phyloP scores from a whole-genome alignment of 1,140 invertebrate species.

The Ectropis grisescens region DNA sequence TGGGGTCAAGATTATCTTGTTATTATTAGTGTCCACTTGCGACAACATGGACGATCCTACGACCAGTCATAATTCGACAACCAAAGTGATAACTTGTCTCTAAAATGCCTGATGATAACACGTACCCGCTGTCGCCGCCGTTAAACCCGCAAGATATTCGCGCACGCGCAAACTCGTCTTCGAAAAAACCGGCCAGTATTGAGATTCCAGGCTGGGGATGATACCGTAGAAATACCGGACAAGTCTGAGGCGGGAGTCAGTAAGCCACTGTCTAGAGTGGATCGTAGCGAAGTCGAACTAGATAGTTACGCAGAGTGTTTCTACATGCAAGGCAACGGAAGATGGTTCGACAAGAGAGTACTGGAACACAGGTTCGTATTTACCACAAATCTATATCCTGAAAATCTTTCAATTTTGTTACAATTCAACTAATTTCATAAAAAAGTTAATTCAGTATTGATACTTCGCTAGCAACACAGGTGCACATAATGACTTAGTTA shows the following conservation, averaged over 20 bases:
- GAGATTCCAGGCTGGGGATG: constrained; percentile 36
- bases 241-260: constrained; percentile 42
- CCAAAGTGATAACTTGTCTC: not conserved
- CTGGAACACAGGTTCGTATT: constrained; percentile 72
- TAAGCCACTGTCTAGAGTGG: constrained; percentile 56
- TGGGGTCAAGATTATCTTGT: constrained; percentile 30
- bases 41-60: no score
- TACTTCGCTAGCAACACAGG: no score
- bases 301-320: constrained; percentile 73
- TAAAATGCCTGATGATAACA: constrained; percentile 62
- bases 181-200: constrained; percentile 43
- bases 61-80: no score
- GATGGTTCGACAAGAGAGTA: constrained; percentile 73
- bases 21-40: constrained; percentile 6
- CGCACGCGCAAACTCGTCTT: constrained; percentile 67
- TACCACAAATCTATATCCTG: no score
- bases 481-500: no score
- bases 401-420: no score
- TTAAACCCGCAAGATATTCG: constrained; percentile 63
- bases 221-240: constrained; percentile 55
- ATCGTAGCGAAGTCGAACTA: constrained; percentile 69
- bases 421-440: no score
- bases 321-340: constrained; percentile 43
- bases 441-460: no score
- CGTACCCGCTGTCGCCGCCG: constrained; percentile 62